Conservation (phyloP, 1,140 invertebrate species). For the Drosophila ogumai region DNA sequence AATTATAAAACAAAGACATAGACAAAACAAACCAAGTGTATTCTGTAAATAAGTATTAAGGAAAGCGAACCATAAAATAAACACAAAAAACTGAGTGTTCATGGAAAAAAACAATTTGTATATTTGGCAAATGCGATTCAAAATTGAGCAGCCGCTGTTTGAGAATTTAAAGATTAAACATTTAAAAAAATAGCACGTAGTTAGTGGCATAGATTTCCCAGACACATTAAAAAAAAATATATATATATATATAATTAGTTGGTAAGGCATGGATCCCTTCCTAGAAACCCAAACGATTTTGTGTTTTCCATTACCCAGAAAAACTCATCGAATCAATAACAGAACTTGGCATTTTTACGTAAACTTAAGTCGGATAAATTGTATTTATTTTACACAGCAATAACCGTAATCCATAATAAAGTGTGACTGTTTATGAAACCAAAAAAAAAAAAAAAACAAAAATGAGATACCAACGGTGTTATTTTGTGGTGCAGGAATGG, state of each 20-base stretch:
- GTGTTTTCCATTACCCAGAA: slow-evolving; percentile 14
- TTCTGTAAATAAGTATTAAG: slow-evolving; percentile 64
- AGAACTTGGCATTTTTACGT: slow-evolving; percentile 59
- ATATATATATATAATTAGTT: slow-evolving; percentile 12
- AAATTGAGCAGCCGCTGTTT: slow-evolving; percentile 75
- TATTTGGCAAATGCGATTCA: slow-evolving; percentile 70
- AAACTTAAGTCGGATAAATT: slow-evolving; percentile 36
- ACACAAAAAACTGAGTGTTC: slow-evolving; percentile 19
- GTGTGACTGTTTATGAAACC: slow-evolving; percentile 68
- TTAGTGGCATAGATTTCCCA: slow-evolving; percentile 68
- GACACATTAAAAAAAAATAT: slow-evolving; percentile 51
- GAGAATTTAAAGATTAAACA: slow-evolving; percentile 45
- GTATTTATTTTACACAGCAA: slow-evolving; percentile 64
- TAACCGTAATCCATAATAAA: slow-evolving; percentile 71
- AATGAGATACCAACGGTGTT: neutral
- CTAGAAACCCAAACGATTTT: slow-evolving; percentile 52
- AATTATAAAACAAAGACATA: neutral
- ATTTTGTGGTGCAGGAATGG: slow-evolving; percentile 6
- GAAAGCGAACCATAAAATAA: slow-evolving; percentile 8
- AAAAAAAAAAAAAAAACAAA: slow-evolving; percentile 37
- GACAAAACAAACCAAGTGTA: slow-evolving; percentile 8
- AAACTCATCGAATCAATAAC: slow-evolving; percentile 19
- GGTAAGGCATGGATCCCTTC: slow-evolving; percentile 39
- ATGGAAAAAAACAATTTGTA: slow-evolving; percentile 54
- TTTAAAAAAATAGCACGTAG: slow-evolving; percentile 62